Percentiles rank a stretch among this genome's conserved stretches.
Conservation (phyloP, 2,888 invertebrate species). For the Rotaria socialis region DNA sequence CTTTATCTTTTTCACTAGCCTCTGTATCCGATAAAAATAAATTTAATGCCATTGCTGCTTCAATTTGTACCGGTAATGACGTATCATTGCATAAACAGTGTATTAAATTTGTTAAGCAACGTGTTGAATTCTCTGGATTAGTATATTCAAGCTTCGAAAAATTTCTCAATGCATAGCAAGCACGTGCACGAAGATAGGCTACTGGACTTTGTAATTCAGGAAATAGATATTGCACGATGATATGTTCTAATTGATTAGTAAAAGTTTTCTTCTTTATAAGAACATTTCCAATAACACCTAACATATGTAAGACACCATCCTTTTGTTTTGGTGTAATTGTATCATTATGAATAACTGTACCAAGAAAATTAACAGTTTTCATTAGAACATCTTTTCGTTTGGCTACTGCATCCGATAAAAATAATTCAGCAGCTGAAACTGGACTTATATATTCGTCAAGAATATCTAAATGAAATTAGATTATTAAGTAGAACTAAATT, state of each 20-base stretch:
- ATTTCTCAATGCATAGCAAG: constrained; percentile 80
- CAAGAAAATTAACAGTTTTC: constrained; percentile 83
- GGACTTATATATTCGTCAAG: constrained; percentile 95
- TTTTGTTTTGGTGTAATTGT: constrained; percentile 64
- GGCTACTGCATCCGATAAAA: constrained; percentile 76
- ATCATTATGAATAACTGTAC: constrained; percentile 69
- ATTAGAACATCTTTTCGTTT: constrained; percentile 90
- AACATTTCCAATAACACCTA: constrained; percentile 69
- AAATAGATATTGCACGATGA: constrained; percentile 83
- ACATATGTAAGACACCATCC: constrained; percentile 96
- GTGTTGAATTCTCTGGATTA: constrained; percentile 71
- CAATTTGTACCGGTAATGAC: constrained; percentile 86
- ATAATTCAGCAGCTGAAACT: constrained; percentile 81
- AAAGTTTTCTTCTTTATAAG: constrained; percentile 71
- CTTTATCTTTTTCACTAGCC: constrained; percentile 53
- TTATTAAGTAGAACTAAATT: background rate
- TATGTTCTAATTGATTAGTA: constrained; percentile 84
- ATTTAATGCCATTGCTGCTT: constrained; percentile 90
- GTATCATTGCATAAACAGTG: constrained; percentile 77
- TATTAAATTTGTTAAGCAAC: constrained; percentile 74
- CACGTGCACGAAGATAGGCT: constrained; percentile 82
- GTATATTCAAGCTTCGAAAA: constrained; percentile 82
- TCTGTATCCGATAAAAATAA: constrained; percentile 79
- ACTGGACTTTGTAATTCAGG: constrained; percentile 80
- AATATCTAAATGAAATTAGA: constrained; percentile 65